These are phyloP conservation scores for Desmophyllum pertusum DNA, from an alignment of 92 coral and sea anemone genomes.

Conservation along the genomic window DNA sequence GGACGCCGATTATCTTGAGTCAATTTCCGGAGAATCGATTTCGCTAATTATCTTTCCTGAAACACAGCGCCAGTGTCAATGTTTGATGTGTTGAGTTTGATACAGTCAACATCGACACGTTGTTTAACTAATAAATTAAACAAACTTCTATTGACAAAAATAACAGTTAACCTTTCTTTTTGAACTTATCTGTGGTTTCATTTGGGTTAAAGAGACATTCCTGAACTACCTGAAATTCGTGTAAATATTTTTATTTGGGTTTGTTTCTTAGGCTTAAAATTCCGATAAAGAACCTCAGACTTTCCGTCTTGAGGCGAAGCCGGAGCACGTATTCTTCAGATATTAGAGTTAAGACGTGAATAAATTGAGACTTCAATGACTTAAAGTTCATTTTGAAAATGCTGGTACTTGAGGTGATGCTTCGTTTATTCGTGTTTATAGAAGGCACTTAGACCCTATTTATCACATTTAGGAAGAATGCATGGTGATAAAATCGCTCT, in stretches of 20 bases:
- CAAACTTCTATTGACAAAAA: constrained; percentile 4
- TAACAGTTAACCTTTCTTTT: constrained; percentile 2
- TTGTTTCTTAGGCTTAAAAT: constrained; percentile 26
- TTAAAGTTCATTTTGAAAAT: background rate
- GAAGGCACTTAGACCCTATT: background rate
- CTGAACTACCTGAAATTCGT: constrained; percentile 27
- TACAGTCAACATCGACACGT: background rate
- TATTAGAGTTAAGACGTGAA: background rate
- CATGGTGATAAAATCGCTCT: background rate
- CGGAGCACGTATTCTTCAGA: constrained; percentile 23
- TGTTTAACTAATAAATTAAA: background rate
- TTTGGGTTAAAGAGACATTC: constrained; percentile 25
- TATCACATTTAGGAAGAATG: background rate
- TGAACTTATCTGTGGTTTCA: background rate
- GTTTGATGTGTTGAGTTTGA: background rate
- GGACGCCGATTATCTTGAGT: background rate
- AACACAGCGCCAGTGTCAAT: background rate
- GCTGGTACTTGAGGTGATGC: background rate
- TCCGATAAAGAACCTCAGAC: constrained; percentile 10
- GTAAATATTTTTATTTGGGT: constrained; percentile 38
- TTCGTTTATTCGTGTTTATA: background rate
- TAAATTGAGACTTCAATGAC: background rate
- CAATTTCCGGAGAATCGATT: background rate
- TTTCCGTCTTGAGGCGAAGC: background rate
- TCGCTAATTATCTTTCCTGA: background rate